Base-by-base conservation (phyloP, 2,888 invertebrate genomes). In the Plusia festucae region DNA sequence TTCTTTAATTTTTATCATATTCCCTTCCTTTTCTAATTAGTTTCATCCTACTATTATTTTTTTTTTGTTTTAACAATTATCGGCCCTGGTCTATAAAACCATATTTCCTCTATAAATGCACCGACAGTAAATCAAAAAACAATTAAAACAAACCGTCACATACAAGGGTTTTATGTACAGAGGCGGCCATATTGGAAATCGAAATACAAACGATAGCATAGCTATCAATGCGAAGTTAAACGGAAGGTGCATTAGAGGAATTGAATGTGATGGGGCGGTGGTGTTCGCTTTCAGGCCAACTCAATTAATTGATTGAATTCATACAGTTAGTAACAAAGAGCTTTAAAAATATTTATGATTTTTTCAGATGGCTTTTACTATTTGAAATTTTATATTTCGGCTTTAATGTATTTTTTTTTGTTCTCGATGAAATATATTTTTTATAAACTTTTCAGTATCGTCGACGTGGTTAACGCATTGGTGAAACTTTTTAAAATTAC, bases 201-300 rank as follows among this genome's bases (percentile, higher is more conserved):
- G 55, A 58, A 70, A 58, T 60, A 66, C 49, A 24, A 59, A 53
- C 61, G 40, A 18, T 59, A 65, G 46, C 30, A 61, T 59, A 65
- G 51, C 75, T 74, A 62, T 68, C 60, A 66, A 59, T 65, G 53
- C 34, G 55, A 53, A 65, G 60, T 64, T 54, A 70, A 70, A 76
- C 71, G 70, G 67, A 63, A 67, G 22, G 65, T 74, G 72, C 81
- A 79, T 73, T 80, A 78, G 68, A 68, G 52, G 66, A 78, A 79
- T 81, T 79, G 70, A 67, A 69, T 64, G 63, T 59, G 63, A 56
- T 62, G 22, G 57, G 34, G 20, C 58, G 22, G 62, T 72, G 65
- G 64, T 72, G 65, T 70, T 24, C 53, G 70, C 58, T 73, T 80
- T 65, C 64, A 69, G 51, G 57, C 22, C 27, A 8, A 60, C 52